A percentile compares a stretch with the other conserved stretches of the same genome.
These are phyloP conservation scores for Plebejus argus DNA, from an alignment of 2,888 invertebrate genomes.

Conservation along the genomic window DNA sequence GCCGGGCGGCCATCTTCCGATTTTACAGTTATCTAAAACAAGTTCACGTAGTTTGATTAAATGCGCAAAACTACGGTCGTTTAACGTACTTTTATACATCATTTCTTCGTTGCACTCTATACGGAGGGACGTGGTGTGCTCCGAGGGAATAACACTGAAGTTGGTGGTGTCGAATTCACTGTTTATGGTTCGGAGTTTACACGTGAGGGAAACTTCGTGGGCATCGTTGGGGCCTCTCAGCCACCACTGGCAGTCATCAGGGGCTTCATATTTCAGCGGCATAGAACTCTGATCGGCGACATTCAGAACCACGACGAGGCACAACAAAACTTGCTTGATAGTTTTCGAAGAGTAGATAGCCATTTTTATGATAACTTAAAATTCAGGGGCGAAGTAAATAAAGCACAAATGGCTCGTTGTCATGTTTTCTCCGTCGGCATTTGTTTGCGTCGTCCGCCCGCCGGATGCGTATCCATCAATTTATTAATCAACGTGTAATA, in stretches of 20 bases:
- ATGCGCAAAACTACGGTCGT: constrained; percentile 89
- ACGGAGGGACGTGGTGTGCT: constrained; percentile 89
- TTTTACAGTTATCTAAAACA: constrained; percentile 92
- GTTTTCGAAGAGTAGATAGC: constrained; percentile 65
- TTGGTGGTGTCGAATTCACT: constrained; percentile 94
- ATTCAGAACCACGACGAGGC: constrained; percentile 69
- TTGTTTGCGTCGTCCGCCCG: constrained; percentile 70
- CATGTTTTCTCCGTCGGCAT: constrained; percentile 80
- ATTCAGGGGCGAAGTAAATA: constrained; percentile 77
- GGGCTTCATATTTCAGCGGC: constrained; percentile 86
- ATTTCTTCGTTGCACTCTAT: constrained; percentile 91
- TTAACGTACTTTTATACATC: constrained; percentile 89
- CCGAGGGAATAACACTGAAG: constrained; percentile 92
- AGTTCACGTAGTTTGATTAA: constrained; percentile 89
- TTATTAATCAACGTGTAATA: constrained; percentile 63
- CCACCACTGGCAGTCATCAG: constrained; percentile 93
- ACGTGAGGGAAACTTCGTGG: constrained; percentile 88
- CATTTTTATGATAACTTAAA: constrained; percentile 71
- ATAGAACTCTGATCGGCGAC: constrained; percentile 75
- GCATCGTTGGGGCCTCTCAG: constrained; percentile 81
- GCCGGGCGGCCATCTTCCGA: constrained; percentile 90
- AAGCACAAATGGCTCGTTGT: constrained; percentile 73
- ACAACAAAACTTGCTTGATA: constrained; percentile 68
- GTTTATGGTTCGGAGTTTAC: constrained; percentile 91
- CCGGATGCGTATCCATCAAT: constrained; percentile 79